Evolutionary conservation across 2,113 vertebrate species (phyloP), one percentile per base, ranked within the genome.

Genomic region (Agapornis roseicollis): DNA sequence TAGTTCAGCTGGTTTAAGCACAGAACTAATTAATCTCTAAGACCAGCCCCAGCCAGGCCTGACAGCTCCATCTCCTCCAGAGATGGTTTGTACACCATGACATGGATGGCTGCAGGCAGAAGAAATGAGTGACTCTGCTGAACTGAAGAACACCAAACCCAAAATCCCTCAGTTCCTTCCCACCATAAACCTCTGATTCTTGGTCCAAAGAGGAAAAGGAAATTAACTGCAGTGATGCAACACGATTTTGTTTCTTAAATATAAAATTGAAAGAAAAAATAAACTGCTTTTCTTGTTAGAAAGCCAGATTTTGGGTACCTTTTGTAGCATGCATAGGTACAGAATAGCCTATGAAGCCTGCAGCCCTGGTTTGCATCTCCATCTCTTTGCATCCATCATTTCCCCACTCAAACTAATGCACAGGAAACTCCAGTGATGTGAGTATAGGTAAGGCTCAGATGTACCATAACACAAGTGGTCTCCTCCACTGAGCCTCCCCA

Each of bases 381-480:
- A 11, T n/a, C 25, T 2, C 74, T 58, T 42, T 13, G 24, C 28
- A 17, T 4, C 55, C 4, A 25, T 9, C n/a, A 5, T 44, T 46
- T 81, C 70, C 55, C 17, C 1, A 0, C 61, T 53, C 25, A 49
- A 25, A 18, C 20, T 0, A 61, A 60, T 2, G 6, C 74, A 4
- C 33, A 10, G 29, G n/a, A 64, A n/a, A 14, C 31, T 29, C 41
- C 37, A 1, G 19, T 18, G 71, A 31, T 6, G 16, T 2, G 53
- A 53, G 46, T 5, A 3, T 1, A 8, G 60, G 35, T 44, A 29
- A 42, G 44, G 74, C 60, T 47, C 70, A 19, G 70, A 17, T 1
- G 4, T 1, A n/a, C 58, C 39, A 2, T 9, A 41, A 17, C 7
- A 1, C 68, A 17, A 7, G 18, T 3, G 0, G 2, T 13, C n/a